Percentiles rank a stretch among this genome's conserved stretches.
Conservation (phyloP, 2,888 invertebrate genomes). For the Xestia rhomboidea region DNA sequence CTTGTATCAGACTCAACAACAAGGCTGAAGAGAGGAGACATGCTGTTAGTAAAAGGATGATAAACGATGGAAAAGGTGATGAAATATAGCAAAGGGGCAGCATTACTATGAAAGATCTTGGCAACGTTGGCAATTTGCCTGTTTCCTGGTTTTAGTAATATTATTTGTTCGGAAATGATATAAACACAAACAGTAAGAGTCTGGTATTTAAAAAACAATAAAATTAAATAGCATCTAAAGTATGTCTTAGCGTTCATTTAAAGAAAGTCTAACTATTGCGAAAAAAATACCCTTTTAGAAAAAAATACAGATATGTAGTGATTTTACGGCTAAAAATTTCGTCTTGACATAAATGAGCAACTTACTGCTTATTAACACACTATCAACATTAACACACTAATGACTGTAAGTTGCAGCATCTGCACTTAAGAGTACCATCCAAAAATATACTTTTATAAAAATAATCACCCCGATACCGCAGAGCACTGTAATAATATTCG, state of each 20-base stretch:
- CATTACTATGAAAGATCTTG: constrained; percentile 7
- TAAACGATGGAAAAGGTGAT: not conserved
- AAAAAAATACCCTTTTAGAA: not conserved
- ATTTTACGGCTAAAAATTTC: too few relatives aligned
- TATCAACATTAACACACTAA: not conserved
- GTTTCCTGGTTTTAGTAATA: constrained; percentile 33
- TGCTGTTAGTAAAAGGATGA: not conserved
- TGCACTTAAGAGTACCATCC: not conserved
- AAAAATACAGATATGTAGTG: not conserved
- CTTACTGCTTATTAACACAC: not conserved
- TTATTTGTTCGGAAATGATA: constrained; percentile 34
- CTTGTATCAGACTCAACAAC: not conserved
- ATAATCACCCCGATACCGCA: constrained; percentile 21
- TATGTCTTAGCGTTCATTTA: not conserved
- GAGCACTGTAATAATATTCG: constrained; percentile 51
- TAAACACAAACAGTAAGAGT: constrained; percentile 1
- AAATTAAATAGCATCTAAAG: not conserved
- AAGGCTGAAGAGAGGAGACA: not conserved
- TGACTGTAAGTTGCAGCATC: not conserved
- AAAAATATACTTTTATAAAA: constrained; percentile 39
- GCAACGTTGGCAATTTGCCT: constrained; percentile 50
- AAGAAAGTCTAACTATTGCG: not conserved
- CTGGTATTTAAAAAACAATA: not conserved
- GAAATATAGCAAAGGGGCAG: constrained; percentile 10
- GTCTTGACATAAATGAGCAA: too few relatives aligned